These are phyloP conservation scores for Telenomus remus DNA, from an alignment of 1,140 invertebrate genomes.

Conservation along the genomic window DNA sequence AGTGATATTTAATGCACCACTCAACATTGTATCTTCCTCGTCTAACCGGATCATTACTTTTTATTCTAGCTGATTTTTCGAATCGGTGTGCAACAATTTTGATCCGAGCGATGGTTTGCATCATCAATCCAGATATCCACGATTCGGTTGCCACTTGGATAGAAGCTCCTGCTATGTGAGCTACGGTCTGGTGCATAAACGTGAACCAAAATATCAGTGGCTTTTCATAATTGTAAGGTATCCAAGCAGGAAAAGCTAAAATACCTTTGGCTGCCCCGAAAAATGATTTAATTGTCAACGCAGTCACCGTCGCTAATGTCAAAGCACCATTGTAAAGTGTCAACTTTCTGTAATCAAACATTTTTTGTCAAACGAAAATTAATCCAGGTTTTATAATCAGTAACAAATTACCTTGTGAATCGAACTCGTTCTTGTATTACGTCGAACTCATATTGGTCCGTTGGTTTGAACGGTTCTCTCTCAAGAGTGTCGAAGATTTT, in stretches of 20 bases:
- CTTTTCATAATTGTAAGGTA: conserved; percentile 47
- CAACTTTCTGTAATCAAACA: conserved; percentile 24
- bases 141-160: conserved; percentile 59
- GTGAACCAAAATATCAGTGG: conserved; percentile 45
- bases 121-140: conserved; percentile 56
- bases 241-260: conserved; percentile 57
- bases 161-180: conserved; percentile 49
- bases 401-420: conserved; percentile 13
- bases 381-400: background rate
- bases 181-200: conserved; percentile 59
- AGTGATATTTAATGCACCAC: conserved; percentile 53
- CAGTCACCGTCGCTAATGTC: conserved; percentile 54
- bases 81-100: conserved; percentile 54
- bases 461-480: conserved; percentile 26
- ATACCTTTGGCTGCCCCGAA: conserved; percentile 39
- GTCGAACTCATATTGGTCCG: conserved; percentile 2
- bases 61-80: conserved; percentile 23
- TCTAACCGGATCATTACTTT: background rate
- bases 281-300: conserved; percentile 52
- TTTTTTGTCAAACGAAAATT: background rate
- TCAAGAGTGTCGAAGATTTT: conserved; percentile 28
- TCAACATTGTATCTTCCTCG: conserved; percentile 15
- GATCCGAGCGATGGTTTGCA: conserved; percentile 55
- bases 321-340: conserved; percentile 44
- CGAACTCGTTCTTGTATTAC: conserved; percentile 2